These are phyloP conservation scores for Mobula hypostoma DNA, from an alignment of 2,113 vertebrate genomes.

Conservation along the genomic window DNA sequence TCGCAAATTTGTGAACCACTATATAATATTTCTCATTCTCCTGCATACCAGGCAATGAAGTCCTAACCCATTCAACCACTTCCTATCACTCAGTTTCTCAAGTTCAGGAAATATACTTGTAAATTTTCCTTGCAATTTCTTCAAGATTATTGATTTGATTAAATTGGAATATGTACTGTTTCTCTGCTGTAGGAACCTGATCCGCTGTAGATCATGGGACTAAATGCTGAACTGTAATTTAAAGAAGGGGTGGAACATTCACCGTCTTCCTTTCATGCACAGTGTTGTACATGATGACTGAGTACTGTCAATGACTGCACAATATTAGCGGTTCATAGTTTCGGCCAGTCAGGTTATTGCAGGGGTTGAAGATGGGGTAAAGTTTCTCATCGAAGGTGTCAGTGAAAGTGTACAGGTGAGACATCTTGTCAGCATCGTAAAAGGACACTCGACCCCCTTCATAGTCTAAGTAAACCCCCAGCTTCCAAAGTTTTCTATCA, in stretches of 20 bases:
- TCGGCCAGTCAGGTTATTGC: neutral
- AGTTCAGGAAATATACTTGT: too few relatives aligned
- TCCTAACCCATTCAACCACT: too few relatives aligned
- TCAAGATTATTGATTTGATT: too few relatives aligned
- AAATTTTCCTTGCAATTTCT: too few relatives aligned
- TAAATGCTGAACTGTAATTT: neutral
- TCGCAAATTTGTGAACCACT: too few relatives aligned
- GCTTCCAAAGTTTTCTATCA: constrained; percentile 45
- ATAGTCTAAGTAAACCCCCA: constrained; percentile 62
- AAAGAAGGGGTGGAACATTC: too few relatives aligned
- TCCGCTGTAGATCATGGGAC: neutral
- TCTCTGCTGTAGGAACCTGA: too few relatives aligned
- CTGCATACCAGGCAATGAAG: too few relatives aligned
- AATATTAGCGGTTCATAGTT: neutral
- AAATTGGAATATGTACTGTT: too few relatives aligned
- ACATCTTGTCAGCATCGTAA: constrained; percentile 54
- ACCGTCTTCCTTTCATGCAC: neutral
- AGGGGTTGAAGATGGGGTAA: constrained; percentile 55
- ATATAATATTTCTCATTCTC: too few relatives aligned
- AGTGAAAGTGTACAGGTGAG: constrained; percentile 59
- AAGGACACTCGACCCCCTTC: constrained; percentile 62
- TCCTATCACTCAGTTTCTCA: too few relatives aligned
- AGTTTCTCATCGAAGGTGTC: constrained; percentile 55
- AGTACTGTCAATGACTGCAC: neutral
- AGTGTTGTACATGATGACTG: neutral